These are phyloP conservation scores for Coenobita brevimanus DNA, from an alignment of 1,140 invertebrate genomes.

Conservation along the genomic window DNA sequence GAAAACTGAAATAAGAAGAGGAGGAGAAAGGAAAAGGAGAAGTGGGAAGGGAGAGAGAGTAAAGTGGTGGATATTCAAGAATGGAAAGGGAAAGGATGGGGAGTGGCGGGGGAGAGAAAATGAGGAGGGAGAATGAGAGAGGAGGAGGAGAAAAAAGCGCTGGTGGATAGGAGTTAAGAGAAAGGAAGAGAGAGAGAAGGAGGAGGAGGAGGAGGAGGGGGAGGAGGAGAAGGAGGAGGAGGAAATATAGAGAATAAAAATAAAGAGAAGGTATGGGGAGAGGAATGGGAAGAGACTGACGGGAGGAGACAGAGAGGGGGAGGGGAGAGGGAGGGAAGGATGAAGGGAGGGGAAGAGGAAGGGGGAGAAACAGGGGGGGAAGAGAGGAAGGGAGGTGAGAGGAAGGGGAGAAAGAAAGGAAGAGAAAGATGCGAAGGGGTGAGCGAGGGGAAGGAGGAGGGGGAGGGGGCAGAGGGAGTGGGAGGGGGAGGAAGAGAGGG, in stretches of 20 bases:
- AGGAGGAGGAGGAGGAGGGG: neutral
- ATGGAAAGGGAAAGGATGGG: neutral
- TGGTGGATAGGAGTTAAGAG: neutral
- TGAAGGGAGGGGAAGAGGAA: neutral
- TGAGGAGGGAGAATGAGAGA: neutral
- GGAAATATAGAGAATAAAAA: neutral
- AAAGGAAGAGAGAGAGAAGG: too few species aligned
- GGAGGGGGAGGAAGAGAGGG: too few species aligned
- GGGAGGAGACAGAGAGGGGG: too few species aligned
- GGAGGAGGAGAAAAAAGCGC: neutral
- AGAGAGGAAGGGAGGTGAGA: conserved; percentile 1
- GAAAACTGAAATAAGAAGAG: too few species aligned
- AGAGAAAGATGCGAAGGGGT: neutral
- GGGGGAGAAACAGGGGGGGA: neutral
- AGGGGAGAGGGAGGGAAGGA: neutral
- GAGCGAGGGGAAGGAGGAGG: too few species aligned
- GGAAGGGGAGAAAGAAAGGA: conserved; percentile 18
- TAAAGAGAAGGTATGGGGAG: too few species aligned
- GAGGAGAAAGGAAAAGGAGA: neutral
- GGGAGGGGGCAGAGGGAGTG: too few species aligned
- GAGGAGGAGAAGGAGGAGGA: neutral
- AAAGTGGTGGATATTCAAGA: too few species aligned
- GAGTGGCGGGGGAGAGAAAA: neutral
- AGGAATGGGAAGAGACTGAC: too few species aligned
- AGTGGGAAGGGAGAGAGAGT: neutral